Base-by-base conservation (phyloP, 1,140 invertebrate species). In the Drosophila tsacasi region DNA sequence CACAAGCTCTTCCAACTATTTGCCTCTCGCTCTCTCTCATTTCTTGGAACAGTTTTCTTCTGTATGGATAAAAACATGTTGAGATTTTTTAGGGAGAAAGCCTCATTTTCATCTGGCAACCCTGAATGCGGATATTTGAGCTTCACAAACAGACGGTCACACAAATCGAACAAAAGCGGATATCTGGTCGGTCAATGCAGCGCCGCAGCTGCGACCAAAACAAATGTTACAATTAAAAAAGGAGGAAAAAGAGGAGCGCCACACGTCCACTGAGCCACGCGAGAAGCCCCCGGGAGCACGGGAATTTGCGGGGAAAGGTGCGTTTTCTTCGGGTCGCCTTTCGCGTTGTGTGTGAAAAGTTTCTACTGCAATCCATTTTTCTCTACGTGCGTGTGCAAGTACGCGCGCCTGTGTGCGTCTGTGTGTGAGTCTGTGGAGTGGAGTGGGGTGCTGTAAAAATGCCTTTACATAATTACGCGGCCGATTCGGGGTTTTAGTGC, bases 331-430 rank as follows among this genome's bases (percentile, higher is more conserved):
- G 61, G 47, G 58, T 79, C 55, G 62, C 19, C 27, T 86, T 73
- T 59, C 62, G 55, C 62, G 55, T 66, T 71, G 60, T 81, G 50
- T 85, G 79, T 90, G 86, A 89, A 89, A 90, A 89, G 74, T 90
- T 85, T 89, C 83, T 81, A 84, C 85, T 89, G 84, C 81, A 89
- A 84, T 90, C 80, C 81, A 89, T 90, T 89, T 89, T 89, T 90
- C 81, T 89, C 77, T 76, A 91, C 79, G 85, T 84, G 68, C 79
- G 71, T 69, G 67, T 71, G 67, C 66, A 60, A 57, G 58, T 76
- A 90, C 81, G 81, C 78, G 64, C 64, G 55, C 63, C 32, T 66
- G 67, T 63, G 62, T 59, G 50, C 50, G 50, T 52, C 50, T 49
- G 65, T 66, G 69, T 23, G 54, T 63, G 60, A 67, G 65, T 63